Evolutionary conservation across 1,140 invertebrate species (phyloP).

Genomic region (Anastrepha obliqua): DNA sequence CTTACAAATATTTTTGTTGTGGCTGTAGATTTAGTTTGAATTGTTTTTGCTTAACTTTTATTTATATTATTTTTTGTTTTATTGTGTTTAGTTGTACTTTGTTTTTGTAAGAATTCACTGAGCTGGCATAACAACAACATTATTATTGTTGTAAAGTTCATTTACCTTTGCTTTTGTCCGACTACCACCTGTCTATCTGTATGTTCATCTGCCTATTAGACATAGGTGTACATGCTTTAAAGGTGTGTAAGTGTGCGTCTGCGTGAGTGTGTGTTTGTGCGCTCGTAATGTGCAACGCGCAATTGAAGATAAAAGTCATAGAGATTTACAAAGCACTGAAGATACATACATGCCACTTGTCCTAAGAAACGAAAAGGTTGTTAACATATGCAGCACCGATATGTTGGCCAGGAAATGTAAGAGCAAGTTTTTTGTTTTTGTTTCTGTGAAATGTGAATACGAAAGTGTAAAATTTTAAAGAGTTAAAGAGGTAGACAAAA

Average conservation of each 20-base stretch:
- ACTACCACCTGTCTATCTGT: not conserved
- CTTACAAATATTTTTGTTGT: slow-evolving; percentile 11
- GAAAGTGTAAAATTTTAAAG: not conserved
- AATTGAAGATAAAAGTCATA: not conserved
- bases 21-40: slow-evolving; percentile 1
- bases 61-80: slow-evolving; percentile 10
- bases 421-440: not conserved
- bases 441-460: not conserved
- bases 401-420: not conserved
- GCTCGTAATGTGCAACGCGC: not conserved
- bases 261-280: not conserved
- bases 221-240: not conserved
- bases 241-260: not conserved
- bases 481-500: not conserved
- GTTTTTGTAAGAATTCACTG: not conserved
- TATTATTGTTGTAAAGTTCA: slow-evolving; percentile 64
- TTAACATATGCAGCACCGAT: not conserved
- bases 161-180: slow-evolving; percentile 62
- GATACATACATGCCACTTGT: not conserved
- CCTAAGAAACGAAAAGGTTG: not conserved
- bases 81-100: not conserved
- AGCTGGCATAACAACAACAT: not conserved
- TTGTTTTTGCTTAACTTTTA: slow-evolving; percentile 20
- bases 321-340: not conserved
- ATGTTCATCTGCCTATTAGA: slow-evolving; percentile 16